Evolutionary conservation across 2,888 invertebrate genomes (phyloP).

Genomic region (Andrena dorsata): DNA sequence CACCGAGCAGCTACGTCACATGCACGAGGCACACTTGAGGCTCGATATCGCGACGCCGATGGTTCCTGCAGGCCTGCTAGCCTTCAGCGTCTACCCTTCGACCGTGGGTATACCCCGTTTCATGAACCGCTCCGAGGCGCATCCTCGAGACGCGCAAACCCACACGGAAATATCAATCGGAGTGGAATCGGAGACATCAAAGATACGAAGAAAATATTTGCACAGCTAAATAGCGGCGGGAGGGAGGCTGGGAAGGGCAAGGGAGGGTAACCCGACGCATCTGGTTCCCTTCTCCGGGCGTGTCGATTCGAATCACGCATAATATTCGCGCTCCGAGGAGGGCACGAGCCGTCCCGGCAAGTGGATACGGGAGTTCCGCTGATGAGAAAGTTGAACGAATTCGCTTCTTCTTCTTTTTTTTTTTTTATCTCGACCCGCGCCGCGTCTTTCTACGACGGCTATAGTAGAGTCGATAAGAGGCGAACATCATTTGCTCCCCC

Average conservation of each 20-base stretch:
- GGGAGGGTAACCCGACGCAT: background rate
- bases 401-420: slow-evolving; percentile 43
- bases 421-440: slow-evolving; percentile 47
- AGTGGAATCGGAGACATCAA: slow-evolving; percentile 11
- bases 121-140: slow-evolving; percentile 30
- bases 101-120: slow-evolving; percentile 46
- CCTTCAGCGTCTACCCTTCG: slow-evolving; percentile 25
- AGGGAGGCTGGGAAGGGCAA: background rate
- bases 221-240: background rate
- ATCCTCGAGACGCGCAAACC: background rate
- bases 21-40: slow-evolving; percentile 45
- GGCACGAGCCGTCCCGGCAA: background rate
- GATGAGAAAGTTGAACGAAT: slow-evolving; percentile 58
- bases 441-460: slow-evolving; percentile 18
- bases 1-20: slow-evolving; percentile 39
- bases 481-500: slow-evolving; percentile 52
- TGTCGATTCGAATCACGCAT: slow-evolving; percentile 10
- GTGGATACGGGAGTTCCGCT: background rate
- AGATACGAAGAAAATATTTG: slow-evolving; percentile 28
- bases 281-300: background rate
- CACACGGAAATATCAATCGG: slow-evolving; percentile 38
- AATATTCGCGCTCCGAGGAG: slow-evolving; percentile 1
- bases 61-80: slow-evolving; percentile 30
- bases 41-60: slow-evolving; percentile 58
- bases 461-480: slow-evolving; percentile 52